Percentiles rank a stretch among this genome's conserved stretches.
phyloP scores from a whole-genome alignment of 2,113 vertebrate genomes.

The Halichoerus grypus region DNA sequence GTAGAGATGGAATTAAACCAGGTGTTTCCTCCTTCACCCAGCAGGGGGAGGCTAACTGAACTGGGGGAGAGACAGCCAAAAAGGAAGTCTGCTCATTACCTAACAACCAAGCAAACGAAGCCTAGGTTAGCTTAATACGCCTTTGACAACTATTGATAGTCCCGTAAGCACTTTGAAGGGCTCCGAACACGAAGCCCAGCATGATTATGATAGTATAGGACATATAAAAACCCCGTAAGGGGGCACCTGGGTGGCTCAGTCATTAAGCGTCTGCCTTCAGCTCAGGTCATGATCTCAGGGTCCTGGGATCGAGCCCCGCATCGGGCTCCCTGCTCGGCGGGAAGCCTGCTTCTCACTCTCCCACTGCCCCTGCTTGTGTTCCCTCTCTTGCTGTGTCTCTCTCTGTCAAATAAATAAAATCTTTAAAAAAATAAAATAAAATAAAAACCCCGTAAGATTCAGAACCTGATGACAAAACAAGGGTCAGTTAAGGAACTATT shows the following conservation, averaged over 20 bases:
- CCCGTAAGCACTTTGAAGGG: neutral
- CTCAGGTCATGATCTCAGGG: no score
- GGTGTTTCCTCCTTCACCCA: slow-evolving; percentile 21
- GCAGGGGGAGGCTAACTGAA: neutral
- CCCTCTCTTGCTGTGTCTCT: no score
- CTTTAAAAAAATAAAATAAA: no score
- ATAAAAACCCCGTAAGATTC: neutral
- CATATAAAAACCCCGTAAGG: neutral
- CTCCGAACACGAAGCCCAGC: neutral
- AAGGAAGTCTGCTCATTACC: neutral
- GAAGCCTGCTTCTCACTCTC: no score
- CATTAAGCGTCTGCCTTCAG: no score
- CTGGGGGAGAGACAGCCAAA: neutral
- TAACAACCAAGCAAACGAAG: neutral
- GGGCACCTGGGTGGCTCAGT: no score
- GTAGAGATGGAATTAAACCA: neutral
- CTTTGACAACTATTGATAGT: neutral
- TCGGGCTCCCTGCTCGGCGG: no score
- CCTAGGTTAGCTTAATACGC: neutral
- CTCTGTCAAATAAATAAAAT: no score
- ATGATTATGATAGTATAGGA: neutral
- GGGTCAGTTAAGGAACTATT: neutral
- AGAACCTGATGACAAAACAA: neutral
- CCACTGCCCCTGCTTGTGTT: no score
- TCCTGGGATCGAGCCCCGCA: no score